Conservation (phyloP, 2,797 vertebrate genomes). For the Enteromius paludinosus region DNA sequence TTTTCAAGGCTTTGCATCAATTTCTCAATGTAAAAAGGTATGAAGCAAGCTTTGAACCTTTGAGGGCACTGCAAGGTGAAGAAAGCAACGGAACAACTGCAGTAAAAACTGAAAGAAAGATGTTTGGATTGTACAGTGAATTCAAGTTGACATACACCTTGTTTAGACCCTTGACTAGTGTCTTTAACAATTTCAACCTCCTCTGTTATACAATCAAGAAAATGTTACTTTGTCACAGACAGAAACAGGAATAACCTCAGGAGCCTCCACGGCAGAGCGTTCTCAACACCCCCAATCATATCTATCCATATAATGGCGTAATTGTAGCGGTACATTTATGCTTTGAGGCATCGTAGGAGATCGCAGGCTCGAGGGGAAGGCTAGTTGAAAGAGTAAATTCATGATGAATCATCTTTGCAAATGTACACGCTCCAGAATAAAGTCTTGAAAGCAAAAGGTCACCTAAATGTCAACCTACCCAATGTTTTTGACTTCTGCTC, state of each 20-base stretch:
- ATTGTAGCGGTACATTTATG: not conserved
- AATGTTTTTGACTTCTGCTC: constrained; percentile 5
- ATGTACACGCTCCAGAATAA: not conserved
- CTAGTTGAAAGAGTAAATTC: constrained; percentile 6
- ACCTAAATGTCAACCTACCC: not conserved
- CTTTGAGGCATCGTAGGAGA: not conserved
- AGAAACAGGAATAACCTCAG: not conserved
- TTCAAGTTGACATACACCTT: not conserved
- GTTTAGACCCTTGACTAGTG: not conserved
- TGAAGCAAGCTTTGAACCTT: not conserved
- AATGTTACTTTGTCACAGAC: not conserved
- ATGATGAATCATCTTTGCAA: not conserved
- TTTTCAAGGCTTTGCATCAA: not conserved
- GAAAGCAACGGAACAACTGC: not conserved
- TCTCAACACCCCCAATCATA: not conserved
- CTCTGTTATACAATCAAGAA: not conserved
- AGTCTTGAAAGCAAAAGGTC: constrained; percentile 40
- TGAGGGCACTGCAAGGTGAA: not conserved
- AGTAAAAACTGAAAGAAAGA: not conserved
- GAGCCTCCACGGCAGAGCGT: not conserved
- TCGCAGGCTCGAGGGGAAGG: not conserved
- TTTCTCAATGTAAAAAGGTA: not conserved
- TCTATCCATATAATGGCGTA: not conserved
- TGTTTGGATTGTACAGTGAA: not conserved
- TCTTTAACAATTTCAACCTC: not conserved